Percentiles rank a stretch among this genome's conserved stretches.
Evolutionary conservation across 2,797 vertebrate genomes (phyloP).

Genomic region (Peromyscus aztecus): DNA sequence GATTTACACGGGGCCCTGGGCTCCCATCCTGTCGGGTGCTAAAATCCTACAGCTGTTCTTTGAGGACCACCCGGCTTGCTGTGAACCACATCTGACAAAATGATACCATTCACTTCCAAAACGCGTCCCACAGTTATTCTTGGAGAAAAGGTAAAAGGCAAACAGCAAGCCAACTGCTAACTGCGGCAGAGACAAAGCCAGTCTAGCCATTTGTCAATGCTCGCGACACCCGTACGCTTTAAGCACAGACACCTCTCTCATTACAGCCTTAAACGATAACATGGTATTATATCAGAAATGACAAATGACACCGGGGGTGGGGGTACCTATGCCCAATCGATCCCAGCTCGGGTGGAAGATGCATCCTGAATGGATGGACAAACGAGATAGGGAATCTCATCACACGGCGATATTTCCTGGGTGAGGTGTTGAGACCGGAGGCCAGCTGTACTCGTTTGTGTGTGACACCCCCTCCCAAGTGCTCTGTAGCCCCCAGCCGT

Average conservation of each 20-base stretch:
- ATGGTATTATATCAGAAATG: slow-evolving; percentile 99
- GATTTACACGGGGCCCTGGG: slow-evolving; percentile 84
- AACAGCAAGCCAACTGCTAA: slow-evolving; percentile 96
- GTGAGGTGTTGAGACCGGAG: slow-evolving; percentile 81
- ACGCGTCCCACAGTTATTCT: slow-evolving; percentile 97
- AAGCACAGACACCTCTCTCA: slow-evolving; percentile 94
- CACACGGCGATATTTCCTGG: slow-evolving; percentile 82
- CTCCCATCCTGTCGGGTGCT: slow-evolving; percentile 89
- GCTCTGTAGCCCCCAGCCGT: slow-evolving; percentile 79
- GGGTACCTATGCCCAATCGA: slow-evolving; percentile 96
- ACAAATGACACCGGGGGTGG: slow-evolving; percentile 96
- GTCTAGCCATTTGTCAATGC: slow-evolving; percentile 97
- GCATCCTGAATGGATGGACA: slow-evolving; percentile 96
- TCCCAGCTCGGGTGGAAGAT: slow-evolving; percentile 95
- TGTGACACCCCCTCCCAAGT: slow-evolving; percentile 73
- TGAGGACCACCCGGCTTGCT: slow-evolving; percentile 95
- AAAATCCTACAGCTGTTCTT: slow-evolving; percentile 89
- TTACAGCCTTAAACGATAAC: slow-evolving; percentile 98
- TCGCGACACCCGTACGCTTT: slow-evolving; percentile 91
- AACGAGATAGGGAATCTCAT: slow-evolving; percentile 86
- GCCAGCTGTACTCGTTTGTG: slow-evolving; percentile 85
- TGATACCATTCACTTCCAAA: slow-evolving; percentile 93
- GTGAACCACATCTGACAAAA: slow-evolving; percentile 92
- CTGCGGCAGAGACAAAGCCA: slow-evolving; percentile 95
- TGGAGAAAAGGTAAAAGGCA: slow-evolving; percentile 98